Evolutionary conservation across 2,888 invertebrate genomes (phyloP).

Genomic region (Atrina japonica): DNA sequence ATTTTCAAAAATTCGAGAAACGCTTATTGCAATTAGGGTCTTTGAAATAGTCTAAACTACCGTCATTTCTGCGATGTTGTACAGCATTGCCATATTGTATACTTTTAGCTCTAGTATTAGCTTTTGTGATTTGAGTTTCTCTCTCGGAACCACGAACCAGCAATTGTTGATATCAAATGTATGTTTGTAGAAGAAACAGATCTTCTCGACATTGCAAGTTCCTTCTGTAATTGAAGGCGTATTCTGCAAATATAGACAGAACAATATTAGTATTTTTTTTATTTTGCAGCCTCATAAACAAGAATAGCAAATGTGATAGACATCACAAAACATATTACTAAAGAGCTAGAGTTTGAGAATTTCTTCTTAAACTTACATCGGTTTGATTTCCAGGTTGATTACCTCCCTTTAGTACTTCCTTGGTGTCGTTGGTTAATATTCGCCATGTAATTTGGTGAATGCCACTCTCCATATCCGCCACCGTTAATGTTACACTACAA

Average conservation of each 20-base stretch:
- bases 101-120: slow-evolving; percentile 24
- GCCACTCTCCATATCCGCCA: slow-evolving; percentile 14
- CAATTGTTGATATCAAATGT: slow-evolving; percentile 51
- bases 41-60: not conserved
- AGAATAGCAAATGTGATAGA: no score
- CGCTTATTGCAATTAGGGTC: not conserved
- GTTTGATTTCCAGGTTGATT: not conserved
- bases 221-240: not conserved
- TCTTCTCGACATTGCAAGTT: not conserved
- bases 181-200: slow-evolving; percentile 35
- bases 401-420: not conserved
- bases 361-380: no score
- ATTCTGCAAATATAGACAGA: not conserved
- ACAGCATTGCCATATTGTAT: slow-evolving; percentile 31
- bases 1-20: no score
- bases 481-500: not conserved
- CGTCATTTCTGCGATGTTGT: not conserved
- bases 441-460: slow-evolving; percentile 14
- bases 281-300: no score
- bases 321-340: no score
- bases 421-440: not conserved
- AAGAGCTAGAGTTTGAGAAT: no score
- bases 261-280: no score
- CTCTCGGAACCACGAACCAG: slow-evolving; percentile 53
- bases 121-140: slow-evolving; percentile 23